These are phyloP conservation scores for Ellobius talpinus DNA, from an alignment of 2,113 vertebrate species.

Conservation along the genomic window DNA sequence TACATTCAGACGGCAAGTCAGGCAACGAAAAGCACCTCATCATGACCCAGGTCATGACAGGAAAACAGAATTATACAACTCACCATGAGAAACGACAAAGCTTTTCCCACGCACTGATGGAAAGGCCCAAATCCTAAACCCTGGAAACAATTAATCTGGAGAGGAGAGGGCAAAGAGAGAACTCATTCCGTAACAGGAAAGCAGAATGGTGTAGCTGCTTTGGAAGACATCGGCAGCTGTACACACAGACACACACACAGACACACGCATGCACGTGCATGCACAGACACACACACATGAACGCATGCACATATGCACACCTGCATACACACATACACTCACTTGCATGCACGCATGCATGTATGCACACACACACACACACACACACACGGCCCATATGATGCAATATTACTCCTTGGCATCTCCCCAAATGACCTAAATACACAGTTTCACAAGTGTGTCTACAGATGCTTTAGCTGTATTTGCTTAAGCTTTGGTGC, in stretches of 20 bases:
- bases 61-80: neutral
- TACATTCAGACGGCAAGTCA: neutral
- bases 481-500: neutral
- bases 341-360: too few relatives aligned
- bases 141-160: neutral
- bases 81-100: neutral
- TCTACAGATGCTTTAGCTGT: neutral
- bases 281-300: neutral
- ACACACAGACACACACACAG: neutral
- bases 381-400: neutral
- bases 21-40: neutral
- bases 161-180: neutral
- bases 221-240: neutral
- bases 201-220: neutral
- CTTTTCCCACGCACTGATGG: neutral
- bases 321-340: neutral
- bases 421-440: neutral
- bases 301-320: neutral
- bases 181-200: neutral
- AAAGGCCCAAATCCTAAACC: neutral
- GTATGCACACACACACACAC: neutral
- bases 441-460: neutral
- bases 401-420: neutral
- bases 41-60: neutral
- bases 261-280: neutral